Evolutionary conservation across 2,113 vertebrate species (phyloP).

Genomic region (Amblyornis subalaris): DNA sequence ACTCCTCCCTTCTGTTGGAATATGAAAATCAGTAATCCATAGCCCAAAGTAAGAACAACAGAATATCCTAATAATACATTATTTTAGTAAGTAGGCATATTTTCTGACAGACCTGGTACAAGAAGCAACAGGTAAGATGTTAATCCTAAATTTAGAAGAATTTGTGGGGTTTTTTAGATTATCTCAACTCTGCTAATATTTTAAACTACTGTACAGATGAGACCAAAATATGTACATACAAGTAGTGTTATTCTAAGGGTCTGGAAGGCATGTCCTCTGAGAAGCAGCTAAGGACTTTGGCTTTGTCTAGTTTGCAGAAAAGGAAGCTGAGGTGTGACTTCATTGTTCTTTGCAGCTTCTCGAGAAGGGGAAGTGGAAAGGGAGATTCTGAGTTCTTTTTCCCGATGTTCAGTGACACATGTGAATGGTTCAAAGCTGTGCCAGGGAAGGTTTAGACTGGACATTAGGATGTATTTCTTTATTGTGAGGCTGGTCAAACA

Average conservation of each 20-base stretch:
- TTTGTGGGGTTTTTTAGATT: not conserved
- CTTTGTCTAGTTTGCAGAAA: not conserved
- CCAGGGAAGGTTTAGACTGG: not conserved
- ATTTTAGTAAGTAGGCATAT: not conserved
- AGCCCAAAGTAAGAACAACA: not conserved
- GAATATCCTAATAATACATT: not conserved
- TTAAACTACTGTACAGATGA: not conserved
- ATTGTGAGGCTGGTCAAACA: not conserved
- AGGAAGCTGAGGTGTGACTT: not conserved
- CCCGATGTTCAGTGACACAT: accelerated
- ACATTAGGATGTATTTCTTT: not conserved
- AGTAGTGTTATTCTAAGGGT: not conserved
- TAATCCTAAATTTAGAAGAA: not conserved
- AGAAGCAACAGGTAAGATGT: not conserved
- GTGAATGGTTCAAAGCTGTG: not conserved
- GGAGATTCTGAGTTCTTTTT: not conserved
- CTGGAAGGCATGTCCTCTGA: not conserved
- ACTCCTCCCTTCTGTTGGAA: not conserved
- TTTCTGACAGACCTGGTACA: not conserved
- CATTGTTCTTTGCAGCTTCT: not conserved
- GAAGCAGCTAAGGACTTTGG: not conserved
- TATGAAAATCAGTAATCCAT: not conserved
- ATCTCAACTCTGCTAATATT: not conserved
- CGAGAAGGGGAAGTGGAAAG: not conserved
- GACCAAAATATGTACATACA: not conserved